Percentiles rank a stretch among this genome's conserved stretches.
These are phyloP conservation scores for Porites australiensis DNA, from an alignment of 64 coral and sea anemone species.

Conservation along the genomic window DNA sequence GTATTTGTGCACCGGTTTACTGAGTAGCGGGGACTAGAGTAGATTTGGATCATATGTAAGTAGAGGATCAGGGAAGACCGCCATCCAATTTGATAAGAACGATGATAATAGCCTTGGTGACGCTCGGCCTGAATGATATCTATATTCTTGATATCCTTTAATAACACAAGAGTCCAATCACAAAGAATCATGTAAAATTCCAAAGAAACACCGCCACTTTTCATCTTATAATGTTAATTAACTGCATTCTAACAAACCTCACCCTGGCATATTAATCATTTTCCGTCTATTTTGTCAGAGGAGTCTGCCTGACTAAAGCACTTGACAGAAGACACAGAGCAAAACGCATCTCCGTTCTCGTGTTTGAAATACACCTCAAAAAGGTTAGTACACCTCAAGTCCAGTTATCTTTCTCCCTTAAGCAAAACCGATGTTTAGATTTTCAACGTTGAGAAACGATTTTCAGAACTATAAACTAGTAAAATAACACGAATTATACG, in stretches of 20 bases:
- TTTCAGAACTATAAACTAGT: too few relatives aligned
- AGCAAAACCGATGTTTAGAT: too few relatives aligned
- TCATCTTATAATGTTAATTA: conserved; percentile 25
- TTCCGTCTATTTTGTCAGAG: conserved; percentile 41
- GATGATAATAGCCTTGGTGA: conserved; percentile 21
- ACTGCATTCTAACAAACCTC: conserved; percentile 29
- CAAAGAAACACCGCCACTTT: conserved; percentile 25
- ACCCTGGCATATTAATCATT: not conserved
- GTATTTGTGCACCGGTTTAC: not conserved
- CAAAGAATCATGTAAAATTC: not conserved
- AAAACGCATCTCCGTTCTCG: not conserved
- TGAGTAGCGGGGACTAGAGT: not conserved
- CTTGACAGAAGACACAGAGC: not conserved
- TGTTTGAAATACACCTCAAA: too few relatives aligned
- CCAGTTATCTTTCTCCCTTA: too few relatives aligned
- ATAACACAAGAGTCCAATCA: conserved; percentile 21
- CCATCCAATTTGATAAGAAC: conserved; percentile 24
- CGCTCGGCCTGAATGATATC: conserved; percentile 4
- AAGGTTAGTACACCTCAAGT: too few relatives aligned
- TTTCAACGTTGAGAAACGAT: too few relatives aligned
- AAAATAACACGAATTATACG: too few relatives aligned
- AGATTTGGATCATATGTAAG: not conserved
- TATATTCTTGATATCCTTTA: not conserved
- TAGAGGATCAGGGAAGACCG: not conserved
- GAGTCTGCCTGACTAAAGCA: conserved; percentile 23